Percentiles rank a stretch among this genome's conserved stretches.
These are phyloP conservation scores for Lagorchestes hirsutus DNA, from an alignment of 2,797 vertebrate species.

Conservation along the genomic window DNA sequence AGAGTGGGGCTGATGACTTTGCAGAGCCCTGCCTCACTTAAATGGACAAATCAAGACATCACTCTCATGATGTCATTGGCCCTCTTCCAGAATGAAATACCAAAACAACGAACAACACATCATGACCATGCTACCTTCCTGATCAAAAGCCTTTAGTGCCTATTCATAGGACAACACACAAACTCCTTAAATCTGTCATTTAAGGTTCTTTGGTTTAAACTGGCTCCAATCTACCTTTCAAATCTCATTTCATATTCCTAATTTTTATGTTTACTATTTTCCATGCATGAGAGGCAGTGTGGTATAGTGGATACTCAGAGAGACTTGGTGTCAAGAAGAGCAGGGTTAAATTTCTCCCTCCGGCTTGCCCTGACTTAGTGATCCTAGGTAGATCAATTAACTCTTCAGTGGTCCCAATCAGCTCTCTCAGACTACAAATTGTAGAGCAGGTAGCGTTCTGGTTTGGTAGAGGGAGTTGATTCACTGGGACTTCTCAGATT, in stretches of 20 bases:
- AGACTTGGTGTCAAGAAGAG: neutral
- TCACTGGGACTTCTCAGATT: neutral
- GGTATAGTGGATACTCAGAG: neutral
- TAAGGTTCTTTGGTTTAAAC: neutral
- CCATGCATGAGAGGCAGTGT: neutral
- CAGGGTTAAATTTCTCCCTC: neutral
- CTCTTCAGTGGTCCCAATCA: neutral
- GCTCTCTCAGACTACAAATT: neutral
- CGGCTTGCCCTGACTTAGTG: neutral
- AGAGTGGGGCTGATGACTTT: neutral
- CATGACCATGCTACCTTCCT: neutral
- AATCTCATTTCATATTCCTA: neutral
- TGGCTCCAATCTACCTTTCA: neutral
- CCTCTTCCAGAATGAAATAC: neutral
- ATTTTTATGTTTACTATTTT: neutral
- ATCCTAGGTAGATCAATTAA: neutral
- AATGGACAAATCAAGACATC: neutral
- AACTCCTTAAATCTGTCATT: neutral
- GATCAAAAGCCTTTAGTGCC: neutral
- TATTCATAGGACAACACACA: neutral
- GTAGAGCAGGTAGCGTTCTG: neutral
- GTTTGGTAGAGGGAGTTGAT: neutral
- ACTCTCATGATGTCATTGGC: neutral
- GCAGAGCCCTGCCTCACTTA: neutral
- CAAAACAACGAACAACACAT: neutral